Conservation (phyloP, 2,888 invertebrate species). For the Cremastinae sp. region DNA sequence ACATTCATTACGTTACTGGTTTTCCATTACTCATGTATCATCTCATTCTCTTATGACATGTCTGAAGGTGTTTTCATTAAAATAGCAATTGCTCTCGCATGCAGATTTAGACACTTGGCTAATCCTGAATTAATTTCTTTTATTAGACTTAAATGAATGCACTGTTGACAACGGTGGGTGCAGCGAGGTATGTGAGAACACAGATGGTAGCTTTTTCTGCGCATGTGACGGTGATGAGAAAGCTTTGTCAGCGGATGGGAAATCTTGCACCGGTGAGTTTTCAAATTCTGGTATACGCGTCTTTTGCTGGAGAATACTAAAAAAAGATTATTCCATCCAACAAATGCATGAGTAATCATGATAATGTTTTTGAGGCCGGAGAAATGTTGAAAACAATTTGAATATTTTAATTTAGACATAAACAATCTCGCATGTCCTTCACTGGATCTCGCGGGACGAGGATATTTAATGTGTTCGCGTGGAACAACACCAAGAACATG, state of each 20-base stretch:
- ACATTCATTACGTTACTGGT: too few relatives aligned
- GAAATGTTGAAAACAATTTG: slow-evolving; percentile 9
- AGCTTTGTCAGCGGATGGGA: slow-evolving; percentile 74
- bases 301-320: too few relatives aligned
- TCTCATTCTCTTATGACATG: too few relatives aligned
- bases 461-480: slow-evolving; percentile 81
- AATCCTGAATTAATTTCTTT: slow-evolving; percentile 20
- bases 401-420: slow-evolving; percentile 67
- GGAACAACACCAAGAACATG: slow-evolving; percentile 68
- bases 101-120: slow-evolving; percentile 2
- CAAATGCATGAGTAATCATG: background rate
- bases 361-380: background rate
- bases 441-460: slow-evolving; percentile 79
- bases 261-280: slow-evolving; percentile 76
- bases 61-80: too few relatives aligned
- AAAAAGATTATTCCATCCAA: too few relatives aligned
- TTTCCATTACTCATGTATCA: too few relatives aligned
- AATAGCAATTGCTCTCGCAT: too few relatives aligned
- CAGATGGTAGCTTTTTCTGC: slow-evolving; percentile 82
- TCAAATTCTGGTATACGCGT: too few relatives aligned
- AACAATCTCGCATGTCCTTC: slow-evolving; percentile 78
- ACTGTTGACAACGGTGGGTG: slow-evolving; percentile 81
- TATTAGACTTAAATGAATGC: slow-evolving; percentile 80
- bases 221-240: slow-evolving; percentile 80
- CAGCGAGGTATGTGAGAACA: slow-evolving; percentile 82